Evolutionary conservation across 2,113 vertebrate genomes (phyloP).

Genomic region (Corapipo altera): DNA sequence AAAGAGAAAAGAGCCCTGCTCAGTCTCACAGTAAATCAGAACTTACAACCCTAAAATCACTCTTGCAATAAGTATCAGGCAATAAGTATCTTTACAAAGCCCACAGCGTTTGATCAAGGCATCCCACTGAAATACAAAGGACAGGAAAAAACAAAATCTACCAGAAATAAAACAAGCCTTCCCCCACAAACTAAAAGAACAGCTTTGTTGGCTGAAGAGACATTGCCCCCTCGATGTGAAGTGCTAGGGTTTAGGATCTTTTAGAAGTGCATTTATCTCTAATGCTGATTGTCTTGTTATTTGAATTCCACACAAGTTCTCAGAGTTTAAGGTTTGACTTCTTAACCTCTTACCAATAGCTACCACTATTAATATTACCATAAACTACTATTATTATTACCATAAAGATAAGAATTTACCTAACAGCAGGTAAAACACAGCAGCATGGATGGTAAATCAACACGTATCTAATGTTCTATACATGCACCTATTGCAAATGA

Average conservation of each 20-base stretch:
- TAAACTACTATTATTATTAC: not conserved
- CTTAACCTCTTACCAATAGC: not conserved
- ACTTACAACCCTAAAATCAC: not conserved
- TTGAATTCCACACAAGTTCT: not conserved
- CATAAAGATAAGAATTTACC: not conserved
- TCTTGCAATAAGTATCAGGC: not conserved
- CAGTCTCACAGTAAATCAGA: not conserved
- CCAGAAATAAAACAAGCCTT: not conserved
- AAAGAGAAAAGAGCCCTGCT: not conserved
- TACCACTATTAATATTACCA: not conserved
- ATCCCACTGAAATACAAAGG: not conserved
- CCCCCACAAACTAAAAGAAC: not conserved
- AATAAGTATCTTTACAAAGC: not conserved
- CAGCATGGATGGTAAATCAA: not conserved
- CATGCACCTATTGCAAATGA: not conserved
- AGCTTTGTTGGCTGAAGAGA: not conserved
- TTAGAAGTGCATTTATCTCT: not conserved
- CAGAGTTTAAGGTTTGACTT: not conserved
- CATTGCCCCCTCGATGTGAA: not conserved
- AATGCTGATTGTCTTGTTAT: not conserved
- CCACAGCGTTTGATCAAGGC: not conserved
- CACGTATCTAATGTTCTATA: rapidly evolving
- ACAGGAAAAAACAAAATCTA: not conserved
- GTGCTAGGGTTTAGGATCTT: not conserved
- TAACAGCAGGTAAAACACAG: not conserved